Conservation (phyloP, 2,797 vertebrate genomes). For the Anableps anableps region DNA sequence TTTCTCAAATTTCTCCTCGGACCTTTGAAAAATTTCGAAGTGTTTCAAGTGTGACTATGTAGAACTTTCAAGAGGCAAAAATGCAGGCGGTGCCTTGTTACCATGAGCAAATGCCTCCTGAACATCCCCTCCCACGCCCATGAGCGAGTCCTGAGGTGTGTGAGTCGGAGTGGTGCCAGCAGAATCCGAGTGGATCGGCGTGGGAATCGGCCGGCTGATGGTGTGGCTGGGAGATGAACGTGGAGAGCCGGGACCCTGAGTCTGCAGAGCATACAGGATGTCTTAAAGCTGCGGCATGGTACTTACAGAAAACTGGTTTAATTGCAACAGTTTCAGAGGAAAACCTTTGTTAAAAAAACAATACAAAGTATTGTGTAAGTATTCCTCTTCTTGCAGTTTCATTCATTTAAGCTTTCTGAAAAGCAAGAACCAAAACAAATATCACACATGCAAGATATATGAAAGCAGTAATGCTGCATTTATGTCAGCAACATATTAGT, state of each 20-base stretch:
- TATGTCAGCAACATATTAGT: slow-evolving; percentile 7
- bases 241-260: slow-evolving; percentile 93
- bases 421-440: slow-evolving; percentile 13
- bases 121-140: slow-evolving; percentile 96
- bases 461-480: slow-evolving; percentile 26
- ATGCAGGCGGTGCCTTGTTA: slow-evolving; percentile 57
- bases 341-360: neutral
- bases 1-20: slow-evolving; percentile 96
- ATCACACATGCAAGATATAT: slow-evolving; percentile 27
- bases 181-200: slow-evolving; percentile 92
- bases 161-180: slow-evolving; percentile 93
- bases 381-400: neutral
- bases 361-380: neutral
- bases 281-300: neutral
- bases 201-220: slow-evolving; percentile 91
- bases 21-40: slow-evolving; percentile 75
- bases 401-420: neutral
- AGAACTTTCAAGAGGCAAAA: neutral
- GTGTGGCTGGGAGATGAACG: slow-evolving; percentile 97
- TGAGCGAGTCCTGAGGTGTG: slow-evolving; percentile 96
- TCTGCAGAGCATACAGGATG: slow-evolving; percentile 81
- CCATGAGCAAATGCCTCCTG: slow-evolving; percentile 98
- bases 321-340: neutral
- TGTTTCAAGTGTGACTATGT: neutral
- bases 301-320: neutral